Percentiles rank a stretch among this genome's conserved stretches.
Evolutionary conservation across 2,113 vertebrate species (phyloP).

Genomic region (Scartelaos histophorus): DNA sequence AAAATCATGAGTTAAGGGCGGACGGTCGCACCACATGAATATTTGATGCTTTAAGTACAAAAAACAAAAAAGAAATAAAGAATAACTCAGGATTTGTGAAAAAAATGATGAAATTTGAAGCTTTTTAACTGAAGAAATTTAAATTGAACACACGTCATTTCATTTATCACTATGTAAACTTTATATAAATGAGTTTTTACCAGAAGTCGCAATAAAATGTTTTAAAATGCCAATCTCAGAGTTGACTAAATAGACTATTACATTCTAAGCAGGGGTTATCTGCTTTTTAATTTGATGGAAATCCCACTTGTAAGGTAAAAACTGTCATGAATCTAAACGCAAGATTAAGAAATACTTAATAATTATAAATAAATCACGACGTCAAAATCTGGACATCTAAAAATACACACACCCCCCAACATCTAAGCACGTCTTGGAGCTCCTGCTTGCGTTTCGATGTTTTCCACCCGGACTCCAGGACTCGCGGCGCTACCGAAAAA

Average conservation of each 20-base stretch:
- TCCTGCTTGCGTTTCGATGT: conserved; percentile 70
- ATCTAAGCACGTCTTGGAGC: conserved; percentile 58
- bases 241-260: neutral
- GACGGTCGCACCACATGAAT: too few species aligned
- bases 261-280: neutral
- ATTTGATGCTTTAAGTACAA: too few species aligned
- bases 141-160: too few species aligned
- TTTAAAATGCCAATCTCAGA: neutral
- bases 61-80: too few species aligned
- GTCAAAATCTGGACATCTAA: conserved; percentile 53
- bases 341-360: conserved; percentile 32
- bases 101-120: too few species aligned
- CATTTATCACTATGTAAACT: neutral
- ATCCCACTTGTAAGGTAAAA: neutral
- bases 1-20: too few species aligned
- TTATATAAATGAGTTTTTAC: neutral
- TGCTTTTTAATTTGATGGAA: neutral
- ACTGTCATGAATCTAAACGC: conserved; percentile 15
- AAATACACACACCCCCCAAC: conserved; percentile 53
- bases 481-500: conserved; percentile 23
- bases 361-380: conserved; percentile 50
- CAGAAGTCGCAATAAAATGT: neutral
- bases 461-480: conserved; percentile 72
- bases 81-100: too few species aligned
- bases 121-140: too few species aligned